These are phyloP conservation scores for Andrena chrysosceles DNA, from an alignment of 2,888 invertebrate genomes.

Conservation along the genomic window DNA sequence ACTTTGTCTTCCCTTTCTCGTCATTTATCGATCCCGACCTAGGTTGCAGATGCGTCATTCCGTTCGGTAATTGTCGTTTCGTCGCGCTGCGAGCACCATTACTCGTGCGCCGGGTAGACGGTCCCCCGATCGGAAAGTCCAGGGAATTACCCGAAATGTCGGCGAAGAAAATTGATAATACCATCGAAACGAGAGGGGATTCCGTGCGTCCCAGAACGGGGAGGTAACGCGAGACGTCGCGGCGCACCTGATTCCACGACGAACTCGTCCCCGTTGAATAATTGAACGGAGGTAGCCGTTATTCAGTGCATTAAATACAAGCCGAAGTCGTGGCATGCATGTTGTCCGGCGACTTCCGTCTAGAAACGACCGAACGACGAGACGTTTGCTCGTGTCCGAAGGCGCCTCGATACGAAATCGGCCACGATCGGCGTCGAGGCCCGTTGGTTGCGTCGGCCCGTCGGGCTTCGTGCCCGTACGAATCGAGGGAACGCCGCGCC, in stretches of 20 bases:
- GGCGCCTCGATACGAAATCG: conserved; percentile 37
- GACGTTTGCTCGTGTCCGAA: conserved; percentile 37
- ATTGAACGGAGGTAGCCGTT: conserved; percentile 65
- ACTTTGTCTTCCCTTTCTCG: conserved; percentile 60
- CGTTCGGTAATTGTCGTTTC: conserved; percentile 5
- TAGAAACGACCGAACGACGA: conserved; percentile 33
- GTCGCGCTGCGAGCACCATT: background rate
- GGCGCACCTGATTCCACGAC: conserved; percentile 4
- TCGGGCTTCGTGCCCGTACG: conserved; percentile 21
- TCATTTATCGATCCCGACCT: conserved; percentile 59
- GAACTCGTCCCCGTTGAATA: conserved; percentile 58
- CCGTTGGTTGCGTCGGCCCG: background rate
- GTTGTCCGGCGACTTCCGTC: conserved; percentile 52
- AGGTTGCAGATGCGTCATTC: conserved; percentile 36
- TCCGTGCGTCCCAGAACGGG: background rate
- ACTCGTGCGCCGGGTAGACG: background rate
- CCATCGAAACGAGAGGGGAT: background rate
- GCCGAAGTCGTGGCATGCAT: conserved; percentile 49
- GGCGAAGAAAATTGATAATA: conserved; percentile 6
- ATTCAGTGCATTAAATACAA: conserved; percentile 66
- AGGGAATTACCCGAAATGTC: background rate
- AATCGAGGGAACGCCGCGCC: conserved; percentile 13
- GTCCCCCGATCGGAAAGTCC: background rate
- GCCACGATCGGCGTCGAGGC: conserved; percentile 28
- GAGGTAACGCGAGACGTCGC: background rate